phyloP scores from a whole-genome alignment of 2,113 vertebrate genomes.

The Strix uralensis region DNA sequence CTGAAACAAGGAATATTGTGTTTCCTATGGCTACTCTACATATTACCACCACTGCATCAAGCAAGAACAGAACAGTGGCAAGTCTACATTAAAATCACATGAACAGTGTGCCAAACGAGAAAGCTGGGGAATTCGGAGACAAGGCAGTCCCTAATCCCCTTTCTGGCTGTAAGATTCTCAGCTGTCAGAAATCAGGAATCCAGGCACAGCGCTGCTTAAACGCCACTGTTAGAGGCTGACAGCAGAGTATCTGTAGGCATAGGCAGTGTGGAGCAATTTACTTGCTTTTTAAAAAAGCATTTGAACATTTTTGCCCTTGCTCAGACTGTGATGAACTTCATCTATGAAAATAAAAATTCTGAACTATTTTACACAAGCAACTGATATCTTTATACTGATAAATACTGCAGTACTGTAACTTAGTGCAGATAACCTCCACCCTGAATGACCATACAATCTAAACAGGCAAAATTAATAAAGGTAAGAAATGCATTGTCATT shows the following conservation, averaged over 20 bases:
- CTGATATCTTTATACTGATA: slow-evolving; percentile 10
- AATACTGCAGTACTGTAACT: not conserved
- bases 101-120: not conserved
- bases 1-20: not conserved
- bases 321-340: not conserved
- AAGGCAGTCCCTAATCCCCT: slow-evolving; percentile 36
- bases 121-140: not conserved
- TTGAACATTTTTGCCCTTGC: slow-evolving; percentile 16
- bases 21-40: not conserved
- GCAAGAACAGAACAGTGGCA: not conserved
- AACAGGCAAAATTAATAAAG: slow-evolving; percentile 18
- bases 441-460: not conserved
- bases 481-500: not conserved
- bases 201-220: slow-evolving; percentile 46
- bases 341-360: slow-evolving; percentile 13
- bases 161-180: slow-evolving; percentile 40
- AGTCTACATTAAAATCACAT: slow-evolving; percentile 32
- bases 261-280: slow-evolving; percentile 59
- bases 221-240: slow-evolving; percentile 54
- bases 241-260: slow-evolving; percentile 48
- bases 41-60: not conserved
- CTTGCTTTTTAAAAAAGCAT: slow-evolving; percentile 32
- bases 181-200: slow-evolving; percentile 64
- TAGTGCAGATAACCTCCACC: not conserved
- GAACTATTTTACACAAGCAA: not conserved